Evolutionary conservation across 2,888 invertebrate species (phyloP).

Genomic region (Ferrisia virgata): DNA sequence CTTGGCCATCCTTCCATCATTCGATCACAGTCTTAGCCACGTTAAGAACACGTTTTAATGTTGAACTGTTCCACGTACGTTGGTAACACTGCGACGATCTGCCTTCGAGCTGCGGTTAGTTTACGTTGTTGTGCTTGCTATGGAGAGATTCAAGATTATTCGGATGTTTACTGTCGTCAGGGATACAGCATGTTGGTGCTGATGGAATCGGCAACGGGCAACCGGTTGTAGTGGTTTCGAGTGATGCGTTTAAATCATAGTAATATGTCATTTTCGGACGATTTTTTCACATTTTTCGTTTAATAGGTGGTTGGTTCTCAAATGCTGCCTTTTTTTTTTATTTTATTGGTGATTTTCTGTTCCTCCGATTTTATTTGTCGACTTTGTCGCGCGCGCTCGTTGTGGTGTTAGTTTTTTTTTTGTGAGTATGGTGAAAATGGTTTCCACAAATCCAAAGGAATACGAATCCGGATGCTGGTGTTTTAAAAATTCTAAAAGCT

Average conservation of each 20-base stretch:
- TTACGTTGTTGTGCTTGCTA: not conserved
- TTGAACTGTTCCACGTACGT: too few species aligned
- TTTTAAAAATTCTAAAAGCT: slow-evolving; percentile 13
- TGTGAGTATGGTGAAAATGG: not conserved
- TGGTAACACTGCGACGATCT: slow-evolving; percentile 1
- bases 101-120: not conserved
- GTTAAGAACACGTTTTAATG: too few species aligned
- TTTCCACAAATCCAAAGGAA: slow-evolving; percentile 28
- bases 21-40: too few species aligned
- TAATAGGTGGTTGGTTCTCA: not conserved
- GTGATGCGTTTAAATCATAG: not conserved
- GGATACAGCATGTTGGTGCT: not conserved
- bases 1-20: too few species aligned
- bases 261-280: not conserved
- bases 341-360: too few species aligned
- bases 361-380: too few species aligned
- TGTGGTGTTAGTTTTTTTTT: not conserved
- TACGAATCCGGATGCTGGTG: slow-evolving; percentile 36
- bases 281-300: not conserved
- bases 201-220: not conserved
- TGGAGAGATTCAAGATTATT: not conserved
- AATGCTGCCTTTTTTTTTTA: not conserved
- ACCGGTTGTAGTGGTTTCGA: slow-evolving; percentile 36
- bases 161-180: not conserved
- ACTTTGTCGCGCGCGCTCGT: too few species aligned